Evolutionary conservation across 2,113 vertebrate genomes (phyloP).

Genomic region (Cyprichromis sp.): DNA sequence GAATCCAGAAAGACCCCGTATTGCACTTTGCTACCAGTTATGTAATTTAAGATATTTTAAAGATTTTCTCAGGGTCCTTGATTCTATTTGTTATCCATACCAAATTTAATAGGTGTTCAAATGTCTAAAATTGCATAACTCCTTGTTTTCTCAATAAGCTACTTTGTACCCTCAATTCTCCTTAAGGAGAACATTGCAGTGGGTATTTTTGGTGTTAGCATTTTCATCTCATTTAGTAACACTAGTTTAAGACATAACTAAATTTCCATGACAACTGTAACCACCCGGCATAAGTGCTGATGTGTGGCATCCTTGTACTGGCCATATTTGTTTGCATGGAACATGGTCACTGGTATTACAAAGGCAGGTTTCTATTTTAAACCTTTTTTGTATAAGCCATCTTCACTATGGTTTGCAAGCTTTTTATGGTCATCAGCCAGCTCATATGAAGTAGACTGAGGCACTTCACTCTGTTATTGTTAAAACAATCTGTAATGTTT

Average conservation of each 20-base stretch:
- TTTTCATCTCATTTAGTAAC: not conserved
- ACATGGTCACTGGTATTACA: not conserved
- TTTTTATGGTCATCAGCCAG: not conserved
- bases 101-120: not conserved
- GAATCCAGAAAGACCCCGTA: not conserved
- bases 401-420: not conserved
- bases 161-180: not conserved
- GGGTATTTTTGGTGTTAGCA: not conserved
- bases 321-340: not conserved
- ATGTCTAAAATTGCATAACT: not conserved
- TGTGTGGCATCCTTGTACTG: not conserved
- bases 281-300: not conserved
- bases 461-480: not conserved
- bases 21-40: not conserved
- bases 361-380: not conserved
- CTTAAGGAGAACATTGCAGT: not conserved
- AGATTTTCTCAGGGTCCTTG: not conserved
- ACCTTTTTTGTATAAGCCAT: not conserved
- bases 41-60: not conserved
- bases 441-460: not conserved
- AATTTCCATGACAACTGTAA: not conserved
- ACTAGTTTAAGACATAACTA: not conserved
- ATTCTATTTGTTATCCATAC: not conserved
- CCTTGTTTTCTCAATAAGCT: not conserved
- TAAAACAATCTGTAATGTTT: not conserved